Evolutionary conservation across 2,113 vertebrate species (phyloP), one percentile per base, ranked within the genome.

Genomic region (Crotalus viridis): DNA sequence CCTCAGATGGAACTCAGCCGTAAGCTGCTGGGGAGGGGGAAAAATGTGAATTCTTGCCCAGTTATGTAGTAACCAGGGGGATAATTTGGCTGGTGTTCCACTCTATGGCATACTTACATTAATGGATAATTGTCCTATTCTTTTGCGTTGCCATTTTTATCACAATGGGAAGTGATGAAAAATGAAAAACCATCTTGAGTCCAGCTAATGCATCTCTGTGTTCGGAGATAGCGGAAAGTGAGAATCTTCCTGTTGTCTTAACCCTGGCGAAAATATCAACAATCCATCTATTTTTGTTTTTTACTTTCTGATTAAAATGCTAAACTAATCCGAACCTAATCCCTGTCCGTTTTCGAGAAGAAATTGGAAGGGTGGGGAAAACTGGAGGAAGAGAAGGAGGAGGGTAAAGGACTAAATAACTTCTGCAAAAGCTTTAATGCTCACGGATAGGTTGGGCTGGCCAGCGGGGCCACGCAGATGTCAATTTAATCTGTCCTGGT

Each of bases 261-360:
- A 91, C 92, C 87, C 95, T 74, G 96, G 96, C 96, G 95, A 97
- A 97, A 95, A 93, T 92, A 93, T 96, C 10, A 92, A 95, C 96
- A 97, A 97, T 95, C 95, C 96, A 54, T 90, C 96, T 39, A 39
- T 39, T 39, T 39, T 39, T 46, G 95, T 97, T 96, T 97, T 97
- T 96, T 90, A 96, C 94, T 97, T 96, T 97, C 96, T 91, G 54
- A 93, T 97, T 97, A 96, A 97, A 97, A 96, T 94, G 95, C 93
- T 96, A 96, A 96, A 91, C 89, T 98, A 97, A 97, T 97, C 95
- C 95, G 95, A 96, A 97, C 92, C 89, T 97, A 98, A 98, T 97
- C 93, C 93, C 92, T 94, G 97, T 97, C 96, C 97, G 89, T 97
- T 97, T 97, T 95, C 95, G 95, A 95, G 96, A 91, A 97, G 93